A percentile compares a stretch with the other conserved stretches of the same genome.
Conservation (phyloP, 2,113 vertebrate species). For the Aviceda subcristata region DNA sequence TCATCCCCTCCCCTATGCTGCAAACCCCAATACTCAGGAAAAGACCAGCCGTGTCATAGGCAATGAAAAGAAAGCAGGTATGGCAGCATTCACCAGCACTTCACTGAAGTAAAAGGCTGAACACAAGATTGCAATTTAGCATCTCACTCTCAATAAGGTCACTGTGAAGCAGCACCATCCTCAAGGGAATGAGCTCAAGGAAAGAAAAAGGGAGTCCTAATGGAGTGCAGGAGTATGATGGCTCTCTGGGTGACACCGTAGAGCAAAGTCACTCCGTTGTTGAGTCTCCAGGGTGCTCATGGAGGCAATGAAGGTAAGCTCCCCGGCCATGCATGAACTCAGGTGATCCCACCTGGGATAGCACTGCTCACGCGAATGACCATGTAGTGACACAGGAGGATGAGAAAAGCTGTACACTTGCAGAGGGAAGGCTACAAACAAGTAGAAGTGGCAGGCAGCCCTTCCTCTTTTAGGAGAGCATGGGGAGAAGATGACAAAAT, state of each 20-base stretch:
- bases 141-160: not conserved
- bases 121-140: not conserved
- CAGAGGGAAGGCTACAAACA: not conserved
- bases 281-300: not conserved
- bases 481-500: not conserved
- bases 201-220: not conserved
- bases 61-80: not conserved
- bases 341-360: too few species aligned
- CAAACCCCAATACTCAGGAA: not conserved
- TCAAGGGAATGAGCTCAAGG: not conserved
- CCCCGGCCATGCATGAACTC: fast-evolving
- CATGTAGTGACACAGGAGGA: not conserved
- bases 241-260: fast-evolving
- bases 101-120: not conserved
- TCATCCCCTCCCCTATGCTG: not conserved
- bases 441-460: not conserved
- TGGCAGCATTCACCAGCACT: not conserved
- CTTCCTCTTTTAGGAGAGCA: not conserved
- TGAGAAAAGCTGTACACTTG: fast-evolving
- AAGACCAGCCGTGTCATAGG: not conserved
- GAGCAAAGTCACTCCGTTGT: not conserved
- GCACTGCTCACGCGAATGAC: not conserved
- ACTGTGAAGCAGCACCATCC: not conserved
- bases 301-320: not conserved
- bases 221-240: not conserved